These are phyloP conservation scores for Panurus biarmicus DNA, from an alignment of 2,113 vertebrate genomes.

Conservation along the genomic window DNA sequence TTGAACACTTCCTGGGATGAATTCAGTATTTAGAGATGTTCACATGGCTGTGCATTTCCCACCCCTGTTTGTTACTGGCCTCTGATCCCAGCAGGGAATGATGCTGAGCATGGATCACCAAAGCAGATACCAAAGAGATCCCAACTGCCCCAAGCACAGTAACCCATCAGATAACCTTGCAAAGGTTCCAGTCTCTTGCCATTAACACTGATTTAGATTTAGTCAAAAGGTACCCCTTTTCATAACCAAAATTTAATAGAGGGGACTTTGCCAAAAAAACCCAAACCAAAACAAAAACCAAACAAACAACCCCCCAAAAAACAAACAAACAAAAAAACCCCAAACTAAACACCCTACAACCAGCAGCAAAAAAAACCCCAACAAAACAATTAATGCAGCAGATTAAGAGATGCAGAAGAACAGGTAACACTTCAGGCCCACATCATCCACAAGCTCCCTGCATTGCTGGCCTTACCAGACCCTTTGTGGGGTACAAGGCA, in stretches of 20 bases:
- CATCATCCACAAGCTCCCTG: background rate
- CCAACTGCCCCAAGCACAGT: no score
- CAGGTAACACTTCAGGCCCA: no score
- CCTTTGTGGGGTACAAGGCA: background rate
- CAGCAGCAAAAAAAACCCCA: background rate
- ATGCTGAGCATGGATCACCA: background rate
- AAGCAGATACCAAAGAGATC: background rate
- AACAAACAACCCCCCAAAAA: background rate
- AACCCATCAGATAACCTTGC: background rate
- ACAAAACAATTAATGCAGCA: background rate
- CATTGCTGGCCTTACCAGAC: background rate
- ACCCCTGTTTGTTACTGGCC: background rate
- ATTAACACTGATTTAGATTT: background rate
- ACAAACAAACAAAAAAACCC: background rate
- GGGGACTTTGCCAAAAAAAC: background rate
- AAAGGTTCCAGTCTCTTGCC: background rate
- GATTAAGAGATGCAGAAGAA: background rate
- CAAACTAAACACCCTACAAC: background rate
- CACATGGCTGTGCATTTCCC: fast-evolving
- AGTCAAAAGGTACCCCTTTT: background rate
- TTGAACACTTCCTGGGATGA: background rate
- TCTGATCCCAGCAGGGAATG: background rate
- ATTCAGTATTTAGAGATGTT: background rate
- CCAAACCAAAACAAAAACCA: no score
- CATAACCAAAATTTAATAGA: background rate